A percentile compares a stretch with the other conserved stretches of the same genome.
These are phyloP conservation scores for Phodopus roborovskii DNA, from an alignment of 2,113 vertebrate species.

Conservation along the genomic window DNA sequence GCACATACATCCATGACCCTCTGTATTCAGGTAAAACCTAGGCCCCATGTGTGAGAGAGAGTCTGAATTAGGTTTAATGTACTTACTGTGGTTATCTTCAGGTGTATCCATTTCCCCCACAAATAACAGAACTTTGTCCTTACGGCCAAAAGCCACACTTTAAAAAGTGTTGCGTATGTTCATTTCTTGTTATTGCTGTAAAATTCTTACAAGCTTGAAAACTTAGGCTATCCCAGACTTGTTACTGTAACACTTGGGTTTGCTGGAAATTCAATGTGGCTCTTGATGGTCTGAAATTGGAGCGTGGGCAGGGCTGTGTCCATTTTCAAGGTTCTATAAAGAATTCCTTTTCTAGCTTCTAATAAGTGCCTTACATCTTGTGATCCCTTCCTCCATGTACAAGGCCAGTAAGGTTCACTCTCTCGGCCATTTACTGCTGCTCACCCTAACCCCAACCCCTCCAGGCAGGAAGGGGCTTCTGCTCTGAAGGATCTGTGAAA, in stretches of 20 bases:
- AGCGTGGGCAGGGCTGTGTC: no score
- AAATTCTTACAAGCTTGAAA: background rate
- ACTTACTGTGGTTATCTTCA: background rate
- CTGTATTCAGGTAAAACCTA: background rate
- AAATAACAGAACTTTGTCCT: background rate
- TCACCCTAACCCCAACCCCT: background rate
- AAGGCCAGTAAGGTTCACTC: background rate
- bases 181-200: background rate
- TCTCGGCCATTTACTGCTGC: background rate
- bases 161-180: background rate
- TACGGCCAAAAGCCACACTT: background rate
- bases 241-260: background rate
- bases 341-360: background rate
- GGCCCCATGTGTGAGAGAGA: background rate
- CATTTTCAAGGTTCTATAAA: background rate
- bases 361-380: accelerated
- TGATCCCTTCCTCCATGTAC: background rate
- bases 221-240: background rate
- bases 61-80: background rate
- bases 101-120: background rate
- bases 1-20: background rate
- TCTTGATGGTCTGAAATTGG: background rate
- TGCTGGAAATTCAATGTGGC: background rate
- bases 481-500: background rate
- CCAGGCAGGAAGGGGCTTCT: background rate